Evolutionary conservation across 2,888 invertebrate species (phyloP), one percentile per base, ranked within the genome.

Genomic region (Serrognathus titanus): DNA sequence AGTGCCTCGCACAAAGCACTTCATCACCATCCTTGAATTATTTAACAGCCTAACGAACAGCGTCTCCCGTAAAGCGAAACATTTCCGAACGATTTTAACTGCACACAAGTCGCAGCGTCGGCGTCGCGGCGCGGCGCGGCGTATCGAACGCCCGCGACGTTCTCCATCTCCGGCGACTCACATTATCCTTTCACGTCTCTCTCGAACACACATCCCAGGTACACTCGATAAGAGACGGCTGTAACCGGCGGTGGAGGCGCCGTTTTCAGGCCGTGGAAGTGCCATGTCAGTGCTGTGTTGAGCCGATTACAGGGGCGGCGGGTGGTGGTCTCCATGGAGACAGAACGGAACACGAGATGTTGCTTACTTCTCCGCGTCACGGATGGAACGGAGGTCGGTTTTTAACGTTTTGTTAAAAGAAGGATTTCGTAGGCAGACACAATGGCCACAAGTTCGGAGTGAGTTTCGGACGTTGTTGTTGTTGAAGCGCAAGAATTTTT

Each of bases 241-340:
- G 64, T 59, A 63, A 63, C 63, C 65, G 60, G 13, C 45, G 45
- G 24, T 36, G 31, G 37, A 37, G 45, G 45, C 45, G 45, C 41
- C 52, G 52, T 36, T 52, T 52, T 45, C 31, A 52, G 31, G 37
- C 35, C 45, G 43, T 52, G 52, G 51, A 63, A 63, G 63, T 62
- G 63, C 63, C 59, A 64, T 62, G 63, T 64, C 63, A 64, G 63
- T 64, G 58, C 62, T 57, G 46, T 41, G 56, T 57, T 65, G 63
- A 65, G 63, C 65, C 65, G 65, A 65, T 65, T 65, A 65, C 55
- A 56, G 55, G 65, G 65, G 65, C 62, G 65, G 65, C 55, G 60
- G 65, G 65, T 58, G 62, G 63, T 46, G 51, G 63, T 65, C 55
- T 59, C 62, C 61, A 65, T 62, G 61, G 57, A 47, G 57, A 63